Base-by-base conservation (phyloP, 2,113 vertebrate genomes). In the Epinephelus fuscoguttatus region DNA sequence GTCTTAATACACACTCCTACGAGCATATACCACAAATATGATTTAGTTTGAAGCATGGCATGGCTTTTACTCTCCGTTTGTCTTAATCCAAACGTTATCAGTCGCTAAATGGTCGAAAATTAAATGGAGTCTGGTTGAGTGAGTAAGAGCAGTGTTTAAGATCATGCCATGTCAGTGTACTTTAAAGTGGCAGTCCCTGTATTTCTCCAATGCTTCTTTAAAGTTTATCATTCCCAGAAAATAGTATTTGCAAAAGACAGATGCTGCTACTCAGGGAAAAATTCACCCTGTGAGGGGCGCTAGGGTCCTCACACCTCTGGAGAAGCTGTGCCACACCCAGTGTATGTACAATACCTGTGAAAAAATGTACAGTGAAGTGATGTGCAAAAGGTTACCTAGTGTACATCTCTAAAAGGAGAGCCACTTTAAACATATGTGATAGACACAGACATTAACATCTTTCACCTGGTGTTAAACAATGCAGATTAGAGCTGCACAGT, bases 301-400 rank as follows among this genome's bases (percentile, higher is more conserved):
- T 59, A 3, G 12, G 19, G 47, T 21, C 42, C 23, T 19, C 18
- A 14, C 10, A 49, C 5, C 10, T 55, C 13, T 23, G 1, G 4
- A 53, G 21, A 55, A 63, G 47, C 11, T 49, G 11, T 21, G 53
- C 59, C 68, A 78, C 61, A 68, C 76, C 71, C 60, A 45, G 9
- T 23, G 42, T 6, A 17, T 72, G 55, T 14, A 59, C 2, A 17
- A 60, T 4, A 47, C 30, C 18, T 4, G 17, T 47, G 9, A 37
- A 25, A 30, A 14, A 4, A 17, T 21, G 21, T 61, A 7, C 7
- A 6, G 18, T 37, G 12, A n/a, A 0, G 0, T 23, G 2, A 25
- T 37, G 40, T 50, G 40, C 19, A 27, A 45, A 17, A 15, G 0
- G 23, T 45, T 17, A 66, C 30, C 6, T 37, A 25, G 4, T 56